Conservation (phyloP, 2,113 vertebrate species). For the Gila orcuttii region DNA sequence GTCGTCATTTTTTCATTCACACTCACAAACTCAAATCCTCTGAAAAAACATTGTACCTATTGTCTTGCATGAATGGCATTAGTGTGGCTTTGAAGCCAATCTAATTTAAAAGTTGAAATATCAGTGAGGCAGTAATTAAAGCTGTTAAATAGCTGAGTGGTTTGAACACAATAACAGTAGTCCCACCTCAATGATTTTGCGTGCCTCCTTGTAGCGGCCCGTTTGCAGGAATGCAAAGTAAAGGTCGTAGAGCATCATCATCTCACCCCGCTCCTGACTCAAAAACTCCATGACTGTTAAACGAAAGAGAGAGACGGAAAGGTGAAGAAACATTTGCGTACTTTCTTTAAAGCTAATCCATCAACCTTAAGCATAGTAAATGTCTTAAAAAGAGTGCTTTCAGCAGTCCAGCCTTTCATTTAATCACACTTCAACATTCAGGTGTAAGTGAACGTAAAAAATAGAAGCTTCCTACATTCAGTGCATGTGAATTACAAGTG, state of each 20-base stretch:
- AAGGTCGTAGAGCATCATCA: slow-evolving; percentile 91
- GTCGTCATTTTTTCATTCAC: slow-evolving; percentile 27
- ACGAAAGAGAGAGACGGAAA: slow-evolving; percentile 23
- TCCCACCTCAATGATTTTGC: slow-evolving; percentile 94
- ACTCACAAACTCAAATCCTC: slow-evolving; percentile 3
- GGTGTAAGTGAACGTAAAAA: neutral
- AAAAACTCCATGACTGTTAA: slow-evolving; percentile 87
- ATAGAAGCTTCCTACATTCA: neutral
- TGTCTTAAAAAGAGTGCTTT: neutral
- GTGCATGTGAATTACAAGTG: too few species aligned
- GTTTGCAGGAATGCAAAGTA: slow-evolving; percentile 93
- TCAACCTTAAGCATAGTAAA: neutral
- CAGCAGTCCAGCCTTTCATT: neutral
- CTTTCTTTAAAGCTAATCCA: neutral
- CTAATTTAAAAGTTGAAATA: slow-evolving; percentile 80
- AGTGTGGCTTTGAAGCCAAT: slow-evolving; percentile 75
- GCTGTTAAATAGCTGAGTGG: slow-evolving; percentile 73
- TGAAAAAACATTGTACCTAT: slow-evolving; percentile 53
- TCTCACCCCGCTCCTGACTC: slow-evolving; percentile 87
- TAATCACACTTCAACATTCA: neutral
- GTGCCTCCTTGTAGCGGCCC: slow-evolving; percentile 91
- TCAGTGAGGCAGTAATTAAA: slow-evolving; percentile 79
- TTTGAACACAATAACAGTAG: slow-evolving; percentile 67
- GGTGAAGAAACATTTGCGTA: slow-evolving; percentile 35
- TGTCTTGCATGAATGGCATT: slow-evolving; percentile 76